Base-by-base conservation (phyloP, 2,113 vertebrate genomes). In the Atractosteus spatula region DNA sequence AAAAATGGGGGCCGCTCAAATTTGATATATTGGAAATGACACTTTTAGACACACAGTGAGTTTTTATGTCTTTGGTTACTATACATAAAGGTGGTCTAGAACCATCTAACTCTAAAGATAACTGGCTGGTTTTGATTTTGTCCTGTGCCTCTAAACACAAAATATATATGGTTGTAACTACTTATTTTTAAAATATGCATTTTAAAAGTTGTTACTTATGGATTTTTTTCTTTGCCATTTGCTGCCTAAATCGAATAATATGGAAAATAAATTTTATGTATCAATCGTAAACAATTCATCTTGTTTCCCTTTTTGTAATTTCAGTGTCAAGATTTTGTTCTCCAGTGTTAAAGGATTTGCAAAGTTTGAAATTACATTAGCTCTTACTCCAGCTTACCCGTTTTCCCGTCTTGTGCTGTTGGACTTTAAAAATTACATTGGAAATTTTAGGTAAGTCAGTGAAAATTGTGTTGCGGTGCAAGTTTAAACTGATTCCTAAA, bases 281-380 rank as follows among this genome's bases (percentile, higher is more conserved):
- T 29, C 29, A 29, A 29, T 2, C 29, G 1, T 29, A 29, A 29
- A 29, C 29, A 16, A 17, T 41, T 66, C 12, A 11, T 66, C 13
- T 59, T 43, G 16, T 44, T 42, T 10, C 16, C 2, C 14, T 66
- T 13, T 66, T 44, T 43, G 2, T 47, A 11, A 45, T 73, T 66
- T 67, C 63, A 67, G 71, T 29, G 42, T 73, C 42, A 67, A 14
- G 8, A 59, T 73, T 57, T 10, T 73, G 41, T 67, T 67, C 64
- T 67, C 71, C 55, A 67, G 63, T 73, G 41, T 67, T 41, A 67
- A 67, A 56, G 71, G 41, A 44, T 72, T 55, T 57, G 51, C 71
- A 6, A 72, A 72, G 63, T 72, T 72, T 66, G 71, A 73, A 13
- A 55, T 73, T 41, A 41, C 64, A 4, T 45, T 67, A 54, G 62